Evolutionary conservation across 2,113 vertebrate species (phyloP), one percentile per base, ranked within the genome.

Genomic region (Forbesichthys agassizii): DNA sequence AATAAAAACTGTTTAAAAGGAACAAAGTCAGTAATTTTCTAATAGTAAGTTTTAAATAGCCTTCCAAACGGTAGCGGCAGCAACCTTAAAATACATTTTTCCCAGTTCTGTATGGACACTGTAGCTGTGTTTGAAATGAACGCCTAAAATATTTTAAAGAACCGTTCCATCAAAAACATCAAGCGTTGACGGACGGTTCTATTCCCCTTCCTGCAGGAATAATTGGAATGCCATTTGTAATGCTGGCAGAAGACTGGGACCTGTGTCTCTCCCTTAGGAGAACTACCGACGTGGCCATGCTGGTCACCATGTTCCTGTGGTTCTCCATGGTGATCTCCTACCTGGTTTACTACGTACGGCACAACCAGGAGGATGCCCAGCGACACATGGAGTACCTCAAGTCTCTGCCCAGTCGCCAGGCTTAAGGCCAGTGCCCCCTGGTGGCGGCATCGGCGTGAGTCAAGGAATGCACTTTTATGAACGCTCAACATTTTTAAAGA

Each of bases 231-330:
- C 90, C 93, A 4, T 92, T 96, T 74, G 85, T 95, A 66, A 11
- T 86, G 53, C 76, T 94, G 62, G 89, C 92, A 0, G 77, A 90
- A 0, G 87, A 93, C 74, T 87, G 90, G 5, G 94, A 95, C 67
- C 82, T 95, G 51, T 96, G 95, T 67, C 57, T 54, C 13, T 61
- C 69, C 3, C 69, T 83, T 61, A 74, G 75, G 65, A 81, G 74
- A 60, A 78, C 68, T 64, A 84, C 74, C 2, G 86, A 87, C 12
- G 36, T 82, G 65, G 64, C 77, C 63, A 78, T 84, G 57, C 65
- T 87, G 63, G n/a, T 84, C 61, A 84, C 74, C 7, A 87, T 87
- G 85, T 74, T 85, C 58, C 67, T 82, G 55, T 87, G 83, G 85
- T 83, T 87, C 66, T 60, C 68, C 62, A 74, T 76, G 67, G 66